These are phyloP conservation scores for Conus ventricosus DNA, from an alignment of 1,140 invertebrate species.

Conservation along the genomic window DNA sequence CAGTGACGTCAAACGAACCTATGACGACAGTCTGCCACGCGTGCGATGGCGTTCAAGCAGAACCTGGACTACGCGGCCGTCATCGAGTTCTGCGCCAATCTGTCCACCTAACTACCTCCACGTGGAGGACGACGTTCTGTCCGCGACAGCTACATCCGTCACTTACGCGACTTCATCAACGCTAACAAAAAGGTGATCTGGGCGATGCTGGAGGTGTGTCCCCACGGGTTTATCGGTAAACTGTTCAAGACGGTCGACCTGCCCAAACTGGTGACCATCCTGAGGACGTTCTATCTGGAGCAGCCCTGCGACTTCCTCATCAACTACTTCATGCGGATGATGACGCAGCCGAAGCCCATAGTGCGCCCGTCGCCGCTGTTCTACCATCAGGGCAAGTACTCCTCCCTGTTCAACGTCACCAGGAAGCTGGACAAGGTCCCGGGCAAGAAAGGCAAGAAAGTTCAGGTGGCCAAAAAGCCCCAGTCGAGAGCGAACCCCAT, in stretches of 20 bases:
- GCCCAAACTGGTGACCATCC: constrained; percentile 55
- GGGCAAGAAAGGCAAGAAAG: constrained; percentile 21
- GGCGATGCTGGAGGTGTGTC: constrained; percentile 70
- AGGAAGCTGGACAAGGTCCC: constrained; percentile 46
- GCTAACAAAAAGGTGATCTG: constrained; percentile 51
- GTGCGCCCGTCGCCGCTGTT: background rate
- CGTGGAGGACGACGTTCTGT: constrained; percentile 72
- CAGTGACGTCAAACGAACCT: constrained; percentile 62
- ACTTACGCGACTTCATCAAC: constrained; percentile 63
- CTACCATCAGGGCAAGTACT: constrained; percentile 56
- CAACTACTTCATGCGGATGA: constrained; percentile 69
- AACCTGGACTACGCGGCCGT: constrained; percentile 71
- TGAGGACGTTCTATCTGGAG: constrained; percentile 67
- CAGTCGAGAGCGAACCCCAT: constrained; percentile 49
- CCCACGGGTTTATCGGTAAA: constrained; percentile 72
- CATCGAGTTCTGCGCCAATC: constrained; percentile 63
- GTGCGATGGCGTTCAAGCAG: constrained; percentile 73
- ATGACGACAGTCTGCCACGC: constrained; percentile 63
- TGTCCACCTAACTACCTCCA: constrained; percentile 71
- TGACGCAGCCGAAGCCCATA: constrained; percentile 17
- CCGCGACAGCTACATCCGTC: constrained; percentile 59
- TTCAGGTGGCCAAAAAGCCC: background rate
- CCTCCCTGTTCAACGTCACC: constrained; percentile 59
- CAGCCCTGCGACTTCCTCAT: constrained; percentile 71
- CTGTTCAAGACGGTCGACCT: constrained; percentile 65